phyloP scores from a whole-genome alignment of 2,113 vertebrate species.

The Suncus etruscus region DNA sequence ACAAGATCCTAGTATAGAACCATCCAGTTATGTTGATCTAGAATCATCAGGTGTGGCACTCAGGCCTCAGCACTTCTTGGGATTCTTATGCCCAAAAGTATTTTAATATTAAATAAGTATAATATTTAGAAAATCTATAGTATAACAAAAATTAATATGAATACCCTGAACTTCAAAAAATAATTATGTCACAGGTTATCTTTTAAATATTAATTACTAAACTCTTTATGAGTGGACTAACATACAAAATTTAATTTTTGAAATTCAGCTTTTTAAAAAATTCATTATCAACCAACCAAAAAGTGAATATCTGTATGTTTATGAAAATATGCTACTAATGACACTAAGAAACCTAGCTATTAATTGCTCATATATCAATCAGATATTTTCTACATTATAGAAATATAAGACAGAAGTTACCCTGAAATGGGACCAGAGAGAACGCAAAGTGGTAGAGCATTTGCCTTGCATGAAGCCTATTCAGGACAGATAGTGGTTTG shows the following conservation, averaged over 20 bases:
- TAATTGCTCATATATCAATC: not conserved
- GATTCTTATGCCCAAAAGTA: not conserved
- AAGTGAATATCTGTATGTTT: not conserved
- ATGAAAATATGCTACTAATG: not conserved
- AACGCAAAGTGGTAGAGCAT: too few relatives aligned
- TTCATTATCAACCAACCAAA: slow-evolving; percentile 27
- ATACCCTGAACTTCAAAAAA: not conserved
- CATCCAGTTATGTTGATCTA: too few relatives aligned
- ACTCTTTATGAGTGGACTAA: not conserved
- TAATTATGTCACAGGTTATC: not conserved
- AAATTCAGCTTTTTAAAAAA: slow-evolving; percentile 31
- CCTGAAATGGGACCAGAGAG: not conserved
- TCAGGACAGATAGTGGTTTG: too few relatives aligned
- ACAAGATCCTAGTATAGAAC: too few relatives aligned
- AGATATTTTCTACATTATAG: slow-evolving; percentile 20
- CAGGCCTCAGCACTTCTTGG: too few relatives aligned
- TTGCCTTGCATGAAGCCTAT: too few relatives aligned
- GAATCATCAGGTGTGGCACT: too few relatives aligned
- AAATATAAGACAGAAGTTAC: not conserved
- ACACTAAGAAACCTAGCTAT: not conserved
- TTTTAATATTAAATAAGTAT: not conserved
- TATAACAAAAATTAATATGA: not conserved
- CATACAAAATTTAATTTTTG: slow-evolving; percentile 24
- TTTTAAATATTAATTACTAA: not conserved
- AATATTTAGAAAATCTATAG: not conserved